phyloP scores from a whole-genome alignment of 1,140 invertebrate genomes.

The Melanaphis sacchari region DNA sequence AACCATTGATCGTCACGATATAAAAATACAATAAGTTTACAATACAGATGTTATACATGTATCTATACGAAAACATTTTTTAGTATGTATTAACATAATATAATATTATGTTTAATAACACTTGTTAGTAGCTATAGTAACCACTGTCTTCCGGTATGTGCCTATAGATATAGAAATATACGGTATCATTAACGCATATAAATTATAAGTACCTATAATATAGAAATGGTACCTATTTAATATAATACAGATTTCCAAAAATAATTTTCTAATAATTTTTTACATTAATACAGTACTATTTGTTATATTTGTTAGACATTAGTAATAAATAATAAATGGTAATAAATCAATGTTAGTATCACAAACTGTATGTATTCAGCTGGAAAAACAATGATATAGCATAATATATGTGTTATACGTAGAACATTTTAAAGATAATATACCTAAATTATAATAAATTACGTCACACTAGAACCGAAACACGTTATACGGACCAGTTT shows the following conservation, averaged over 20 bases:
- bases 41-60: background rate
- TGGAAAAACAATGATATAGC: background rate
- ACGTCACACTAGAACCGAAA: background rate
- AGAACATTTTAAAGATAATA: background rate
- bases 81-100: too few relatives aligned
- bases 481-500: background rate
- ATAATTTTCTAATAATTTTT: background rate
- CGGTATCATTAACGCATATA: too few relatives aligned
- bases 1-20: too few relatives aligned
- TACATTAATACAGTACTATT: background rate
- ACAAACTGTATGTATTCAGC: background rate
- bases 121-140: background rate
- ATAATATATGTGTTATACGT: background rate
- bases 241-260: background rate
- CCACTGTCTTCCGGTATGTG: background rate
- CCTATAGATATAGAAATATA: too few relatives aligned
- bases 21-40: too few relatives aligned
- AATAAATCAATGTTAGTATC: background rate
- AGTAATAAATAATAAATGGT: background rate
- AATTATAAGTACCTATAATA: too few relatives aligned
- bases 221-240: background rate
- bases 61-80: too few relatives aligned
- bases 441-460: slow-evolving; percentile 1
- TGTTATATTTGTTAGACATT: too few relatives aligned
- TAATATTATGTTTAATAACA: too few relatives aligned